Conservation (phyloP, 2,888 invertebrate genomes). For the Tipula vernalis region DNA sequence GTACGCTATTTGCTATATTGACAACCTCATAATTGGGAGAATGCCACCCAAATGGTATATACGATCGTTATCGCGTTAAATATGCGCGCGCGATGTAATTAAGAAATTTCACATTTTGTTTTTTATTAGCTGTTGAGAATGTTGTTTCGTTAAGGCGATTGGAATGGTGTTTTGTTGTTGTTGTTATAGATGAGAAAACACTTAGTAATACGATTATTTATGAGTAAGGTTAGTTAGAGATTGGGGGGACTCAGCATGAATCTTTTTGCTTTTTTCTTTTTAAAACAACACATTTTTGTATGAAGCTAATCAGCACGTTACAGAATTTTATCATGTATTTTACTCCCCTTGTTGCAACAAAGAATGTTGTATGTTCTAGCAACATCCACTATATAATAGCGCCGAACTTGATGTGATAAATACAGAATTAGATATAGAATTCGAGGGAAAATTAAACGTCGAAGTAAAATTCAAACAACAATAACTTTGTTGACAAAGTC, state of each 20-base stretch:
- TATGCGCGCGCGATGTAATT: background rate
- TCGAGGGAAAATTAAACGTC: too few relatives aligned
- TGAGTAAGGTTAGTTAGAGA: background rate
- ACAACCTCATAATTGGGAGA: background rate
- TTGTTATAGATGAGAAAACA: background rate
- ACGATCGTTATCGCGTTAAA: background rate
- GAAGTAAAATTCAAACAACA: too few relatives aligned
- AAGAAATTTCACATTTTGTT: background rate
- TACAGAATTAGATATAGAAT: too few relatives aligned
- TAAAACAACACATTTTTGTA: too few relatives aligned
- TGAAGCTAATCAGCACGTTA: too few relatives aligned
- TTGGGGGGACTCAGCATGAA: background rate
- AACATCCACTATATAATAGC: too few relatives aligned
- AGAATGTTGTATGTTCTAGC: too few relatives aligned
- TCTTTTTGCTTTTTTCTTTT: background rate
- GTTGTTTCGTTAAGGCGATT: background rate
- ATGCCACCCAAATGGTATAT: background rate
- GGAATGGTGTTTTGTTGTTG: background rate
- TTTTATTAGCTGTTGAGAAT: background rate
- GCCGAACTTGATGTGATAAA: too few relatives aligned
- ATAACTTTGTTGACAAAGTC: too few relatives aligned
- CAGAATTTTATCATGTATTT: too few relatives aligned
- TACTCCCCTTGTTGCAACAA: too few relatives aligned
- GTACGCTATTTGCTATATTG: background rate
- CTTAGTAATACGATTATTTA: background rate